A percentile compares a stretch with the other conserved stretches of the same genome.
Conservation (phyloP, 64 coral and sea anemone species). For the Actinia tenebrosa region DNA sequence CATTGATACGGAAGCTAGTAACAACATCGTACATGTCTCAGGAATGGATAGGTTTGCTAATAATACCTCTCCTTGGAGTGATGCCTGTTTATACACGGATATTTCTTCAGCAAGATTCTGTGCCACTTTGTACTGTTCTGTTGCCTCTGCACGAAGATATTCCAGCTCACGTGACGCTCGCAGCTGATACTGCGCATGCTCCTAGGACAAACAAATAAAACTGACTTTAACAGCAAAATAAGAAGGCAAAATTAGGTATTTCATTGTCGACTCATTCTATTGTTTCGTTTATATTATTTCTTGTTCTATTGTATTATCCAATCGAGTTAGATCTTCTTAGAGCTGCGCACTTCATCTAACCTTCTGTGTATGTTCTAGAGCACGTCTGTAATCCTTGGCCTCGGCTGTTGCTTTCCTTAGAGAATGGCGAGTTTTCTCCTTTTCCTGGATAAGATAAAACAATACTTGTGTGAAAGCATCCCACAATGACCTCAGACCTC, state of each 20-base stretch:
- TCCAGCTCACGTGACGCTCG: constrained; percentile 4
- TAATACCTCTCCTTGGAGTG: background rate
- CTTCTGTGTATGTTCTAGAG: background rate
- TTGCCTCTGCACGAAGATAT: constrained; percentile 7
- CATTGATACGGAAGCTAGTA: background rate
- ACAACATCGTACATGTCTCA: background rate
- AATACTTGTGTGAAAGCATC: background rate
- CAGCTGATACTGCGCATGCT: constrained; percentile 21
- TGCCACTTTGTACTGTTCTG: background rate
- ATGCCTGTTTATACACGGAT: background rate
- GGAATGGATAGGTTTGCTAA: background rate
- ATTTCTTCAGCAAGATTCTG: constrained; percentile 21
- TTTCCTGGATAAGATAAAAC: background rate
- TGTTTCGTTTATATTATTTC: no score
- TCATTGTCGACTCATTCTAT: no score
- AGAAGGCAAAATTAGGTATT: background rate
- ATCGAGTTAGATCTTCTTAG: no score
- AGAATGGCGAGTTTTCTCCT: background rate
- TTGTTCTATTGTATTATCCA: no score
- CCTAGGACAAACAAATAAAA: background rate
- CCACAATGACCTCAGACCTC: no score
- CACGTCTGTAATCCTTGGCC: constrained; percentile 11
- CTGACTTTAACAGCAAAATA: background rate
- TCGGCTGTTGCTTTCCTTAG: background rate
- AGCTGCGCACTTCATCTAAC: background rate